Evolutionary conservation across 2,888 invertebrate genomes (phyloP), one percentile per base, ranked within the genome.

Genomic region (Chrysomela aeneicollis): DNA sequence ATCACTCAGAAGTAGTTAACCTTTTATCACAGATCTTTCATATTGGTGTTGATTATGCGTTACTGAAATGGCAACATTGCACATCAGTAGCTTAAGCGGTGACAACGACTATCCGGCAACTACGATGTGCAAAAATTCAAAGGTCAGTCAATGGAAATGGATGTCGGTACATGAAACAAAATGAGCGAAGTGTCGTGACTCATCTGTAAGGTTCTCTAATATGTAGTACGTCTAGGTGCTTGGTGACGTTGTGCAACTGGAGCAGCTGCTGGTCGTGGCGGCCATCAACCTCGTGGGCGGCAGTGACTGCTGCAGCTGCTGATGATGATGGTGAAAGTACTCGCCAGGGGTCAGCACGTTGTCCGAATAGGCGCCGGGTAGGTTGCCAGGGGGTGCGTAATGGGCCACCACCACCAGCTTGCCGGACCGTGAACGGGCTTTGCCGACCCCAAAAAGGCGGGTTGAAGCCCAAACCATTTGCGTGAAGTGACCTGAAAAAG

Each of bases 401-500:
- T 92, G 92, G 15, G 92, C 93, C 0, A 94, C 94, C 0, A 94
- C 93, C 69, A 93, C 90, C 51, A 92, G 86, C 77, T 92, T 92
- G 12, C 93, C 93, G 15, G 90, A 90, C 49, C 90, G 85, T 32
- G 91, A 91, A 58, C 89, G 87, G 0, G 93, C 93, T 78, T 92
- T 92, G 6, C 93, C 94, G 0, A 94, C 88, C 1, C 95, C 94
- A 77, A 94, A 89, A 79, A 89, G 88, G 50, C 88, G 87, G 1
- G 91, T 92, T 52, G 86, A 87, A 37, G 88, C 87, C 94, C 95
- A 95, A 21, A 94, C 92, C 81, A 95, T 86, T 83, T 94, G 94
- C 0, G 93, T 93, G 82, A 94, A 94, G 81, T 94, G 93, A 64
- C 94, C 94, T 92, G 82, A 18, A 81, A 79, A 72, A 63, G 71